Evolutionary conservation across 2,888 invertebrate species (phyloP).

Genomic region (Neuroscelio doddi): DNA sequence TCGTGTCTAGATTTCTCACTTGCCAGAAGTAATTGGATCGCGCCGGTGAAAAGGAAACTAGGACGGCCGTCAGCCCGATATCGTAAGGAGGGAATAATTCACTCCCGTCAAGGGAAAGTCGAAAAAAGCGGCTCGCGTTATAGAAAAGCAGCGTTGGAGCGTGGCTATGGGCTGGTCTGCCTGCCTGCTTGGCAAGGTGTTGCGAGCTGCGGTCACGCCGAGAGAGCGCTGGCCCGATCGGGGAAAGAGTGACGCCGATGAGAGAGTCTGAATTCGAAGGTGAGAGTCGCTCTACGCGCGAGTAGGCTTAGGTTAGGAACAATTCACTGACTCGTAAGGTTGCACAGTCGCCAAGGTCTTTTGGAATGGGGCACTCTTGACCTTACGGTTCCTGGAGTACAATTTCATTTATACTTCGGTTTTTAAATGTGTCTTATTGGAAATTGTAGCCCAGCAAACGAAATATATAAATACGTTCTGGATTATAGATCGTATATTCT

Average conservation of each 20-base stretch:
- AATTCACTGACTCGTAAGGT: conserved; percentile 16
- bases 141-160: conserved; percentile 23
- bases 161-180: conserved; percentile 13
- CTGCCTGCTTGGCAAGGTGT: conserved; percentile 4
- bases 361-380: conserved; percentile 42
- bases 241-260: conserved; percentile 11
- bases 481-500: too few species aligned
- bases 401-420: too few species aligned
- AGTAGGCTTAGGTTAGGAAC: conserved; percentile 13
- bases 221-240: background rate
- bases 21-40: conserved; percentile 41
- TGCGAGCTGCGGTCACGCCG: background rate
- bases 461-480: too few species aligned
- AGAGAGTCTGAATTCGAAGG: conserved; percentile 29
- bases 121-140: conserved; percentile 31
- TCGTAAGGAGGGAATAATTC: conserved; percentile 25
- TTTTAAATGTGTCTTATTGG: too few species aligned
- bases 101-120: conserved; percentile 45
- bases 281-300: conserved; percentile 32
- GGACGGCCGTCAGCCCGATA: conserved; percentile 33
- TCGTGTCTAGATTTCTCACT: conserved; percentile 46
- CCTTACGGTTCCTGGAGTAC: too few species aligned
- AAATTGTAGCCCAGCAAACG: too few species aligned
- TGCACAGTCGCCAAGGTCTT: conserved; percentile 36
- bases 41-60: conserved; percentile 37